Base-by-base conservation (phyloP, 2,113 vertebrate genomes). In the Illadopsis cleaveri region DNA sequence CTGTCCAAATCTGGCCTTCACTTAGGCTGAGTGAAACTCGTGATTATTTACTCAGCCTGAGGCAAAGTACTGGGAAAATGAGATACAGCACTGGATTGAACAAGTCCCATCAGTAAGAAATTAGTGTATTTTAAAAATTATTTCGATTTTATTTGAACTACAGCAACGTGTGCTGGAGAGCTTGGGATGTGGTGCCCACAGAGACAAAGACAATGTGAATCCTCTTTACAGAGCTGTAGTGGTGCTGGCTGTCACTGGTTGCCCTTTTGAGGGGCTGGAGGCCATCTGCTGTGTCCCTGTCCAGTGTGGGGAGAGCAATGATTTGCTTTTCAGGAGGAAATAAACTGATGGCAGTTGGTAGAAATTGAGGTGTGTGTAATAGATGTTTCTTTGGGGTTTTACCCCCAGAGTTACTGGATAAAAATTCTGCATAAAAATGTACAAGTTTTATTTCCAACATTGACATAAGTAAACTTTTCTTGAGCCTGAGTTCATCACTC, bases 41-140 rank as follows among this genome's bases (percentile, higher is more conserved):
- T 38, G 28, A 40, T 71, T 85, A 23, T 58, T 86, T 82, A 71
- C 37, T 45, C 44, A 60, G 79, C 88, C 82, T 3, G 19, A 81
- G 78, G 90, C 18, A 0, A 73, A 62, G 60, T 7, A 66, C 23
- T 0, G 6, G 31, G 18, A 10, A 82, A 75, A 82, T 2, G 16
- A 85, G 72, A 30, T 6, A 4, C 27, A 62, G 79, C 51, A 20
- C 4, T 85, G 65, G 25, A 5, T 11, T 37, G 54, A 76, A 21
- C 6, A 38, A 58, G 61, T 30, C 44, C 38, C n/a, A 75, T 56
- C 61, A 47, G 11, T 57, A 42, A 78, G 44, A 78, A 73, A 83
- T 48, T 5, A 58, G 31, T 17, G 2, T 19, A 1, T 33, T 66
- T 72, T 58, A 0, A 0, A 35, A 66, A 22, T 40, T 2, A 31